Base-by-base conservation (phyloP, 2,113 vertebrate genomes). In the Eubucco bourcierii region DNA sequence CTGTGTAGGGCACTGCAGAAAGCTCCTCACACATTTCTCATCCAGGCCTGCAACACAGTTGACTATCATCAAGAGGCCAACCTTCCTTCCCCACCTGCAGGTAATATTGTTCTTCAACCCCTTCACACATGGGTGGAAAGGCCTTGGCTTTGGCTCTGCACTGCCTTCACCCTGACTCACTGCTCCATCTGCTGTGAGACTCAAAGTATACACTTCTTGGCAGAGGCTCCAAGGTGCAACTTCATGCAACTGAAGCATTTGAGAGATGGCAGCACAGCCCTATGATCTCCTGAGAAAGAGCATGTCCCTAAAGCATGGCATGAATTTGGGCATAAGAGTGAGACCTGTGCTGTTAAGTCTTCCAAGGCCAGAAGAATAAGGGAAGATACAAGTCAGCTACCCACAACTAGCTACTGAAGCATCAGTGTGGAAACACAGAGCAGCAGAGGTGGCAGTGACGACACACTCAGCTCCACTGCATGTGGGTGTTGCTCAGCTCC, bases 141-240 rank as follows among this genome's bases (percentile, higher is more conserved):
- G 52, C 56, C 70, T 67, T 63, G n/a, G 10, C 74, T 81, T 67
- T 29, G 28, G 16, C 37, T 46, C 58, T 9, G 11, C 66, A 72
- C 8, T 0, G 1, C 14, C 55, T 56, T 76, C 56, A 76, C 37
- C 60, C 72, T 92, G 95, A 50, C 84, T 87, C 87, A 82, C 9
- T 63, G 81, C 91, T 95, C 94, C 95, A 93, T 6, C 93, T 95
- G 93, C 93, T 74, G 93, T 63, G 63, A 59, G 72, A 82, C 2
- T 10, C 29, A 44, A 37, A 7, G 67, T 64, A 80, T n/a, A 63
- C 4, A 1, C 12, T 2, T 28, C 41, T 20, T 24, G 24, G 33
- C 61, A 65, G 8, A 31, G 12, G 41, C 58, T 84, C 80, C 31
- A 27, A 24, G 47, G 31, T 2, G 2, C 20, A 19, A 39, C 19